Base-by-base conservation (phyloP, 1,140 invertebrate species). In the Drosophila kurseongensis region DNA sequence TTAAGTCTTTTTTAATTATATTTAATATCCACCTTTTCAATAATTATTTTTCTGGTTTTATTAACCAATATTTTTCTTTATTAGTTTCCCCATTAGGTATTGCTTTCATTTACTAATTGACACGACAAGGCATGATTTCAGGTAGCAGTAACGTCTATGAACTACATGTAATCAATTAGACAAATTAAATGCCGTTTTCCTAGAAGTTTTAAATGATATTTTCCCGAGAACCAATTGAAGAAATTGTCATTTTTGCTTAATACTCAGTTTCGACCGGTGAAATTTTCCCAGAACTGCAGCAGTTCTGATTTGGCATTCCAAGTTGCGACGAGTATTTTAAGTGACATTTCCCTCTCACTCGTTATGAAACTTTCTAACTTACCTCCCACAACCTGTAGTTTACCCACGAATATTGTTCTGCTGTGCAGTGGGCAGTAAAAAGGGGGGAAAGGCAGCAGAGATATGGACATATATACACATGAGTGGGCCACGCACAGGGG, bases 401-500 rank as follows among this genome's bases (percentile, higher is more conserved):
- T 52, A 55, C 23, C 13, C 52, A 32, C 27, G 41, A 58, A 58
- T 57, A 27, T 23, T 56, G 35, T 16, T 27, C 50, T 40, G n/a
- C 23, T 56, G 36, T 32, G 23, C 36, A 56, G 18, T 5, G 12
- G 18, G 0, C 44, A 4, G 9, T 13, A 47, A 3, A 47, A 10
- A 7, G 5, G 9, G 32, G 10, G 35, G 9, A 16, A n/a, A 12
- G 2, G 16, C 5, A 8, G 10, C 57, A 27, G 4, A 36, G 56
- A 32, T 32, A 10, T 16, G 18, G 6, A 16, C 1, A 48, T 48
- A 5, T 16, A 16, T 1, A 48, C 27, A 5, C 16, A 12, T 29
- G 9, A 29, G 14, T 38, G 29, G 51, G 16, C 51, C 51, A 52
- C 27, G 16, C n/a, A 29, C 7, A n/a, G n/a, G 29, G 9, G 12